phyloP scores from a whole-genome alignment of 2,888 invertebrate genomes.

The Linyphia triangularis region DNA sequence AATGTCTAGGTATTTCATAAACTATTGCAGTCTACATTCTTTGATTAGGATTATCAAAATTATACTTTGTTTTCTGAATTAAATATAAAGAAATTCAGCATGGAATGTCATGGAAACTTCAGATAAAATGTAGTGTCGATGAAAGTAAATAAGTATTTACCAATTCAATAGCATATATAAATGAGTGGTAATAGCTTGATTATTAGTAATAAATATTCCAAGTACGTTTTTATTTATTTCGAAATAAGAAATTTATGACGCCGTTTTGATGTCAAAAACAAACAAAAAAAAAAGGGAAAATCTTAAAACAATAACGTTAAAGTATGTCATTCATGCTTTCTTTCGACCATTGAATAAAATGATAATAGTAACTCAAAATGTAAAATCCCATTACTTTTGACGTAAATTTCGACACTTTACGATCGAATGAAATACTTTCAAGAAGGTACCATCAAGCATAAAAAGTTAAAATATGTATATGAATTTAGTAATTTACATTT shows the following conservation, averaged over 20 bases:
- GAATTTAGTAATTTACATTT: no score
- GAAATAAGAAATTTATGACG: constrained; percentile 16
- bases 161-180: no score
- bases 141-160: no score
- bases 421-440: constrained; percentile 11
- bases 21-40: no score
- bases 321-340: constrained; percentile 39
- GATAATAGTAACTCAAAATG: constrained; percentile 28
- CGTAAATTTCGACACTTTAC: not conserved
- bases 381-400: constrained; percentile 26
- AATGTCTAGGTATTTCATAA: no score
- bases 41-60: no score
- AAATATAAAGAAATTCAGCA: no score
- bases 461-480: no score
- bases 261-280: not conserved
- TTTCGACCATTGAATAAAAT: constrained; percentile 41
- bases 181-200: no score
- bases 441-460: constrained; percentile 6
- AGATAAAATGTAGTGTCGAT: no score
- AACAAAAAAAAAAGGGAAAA: constrained; percentile 4
- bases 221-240: constrained; percentile 19
- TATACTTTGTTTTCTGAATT: no score
- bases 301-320: constrained; percentile 42
- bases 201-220: constrained; percentile 21
- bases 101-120: no score